Evolutionary conservation across 2,113 vertebrate species (phyloP), one percentile per base, ranked within the genome.

Genomic region (Mirounga angustirostris): DNA sequence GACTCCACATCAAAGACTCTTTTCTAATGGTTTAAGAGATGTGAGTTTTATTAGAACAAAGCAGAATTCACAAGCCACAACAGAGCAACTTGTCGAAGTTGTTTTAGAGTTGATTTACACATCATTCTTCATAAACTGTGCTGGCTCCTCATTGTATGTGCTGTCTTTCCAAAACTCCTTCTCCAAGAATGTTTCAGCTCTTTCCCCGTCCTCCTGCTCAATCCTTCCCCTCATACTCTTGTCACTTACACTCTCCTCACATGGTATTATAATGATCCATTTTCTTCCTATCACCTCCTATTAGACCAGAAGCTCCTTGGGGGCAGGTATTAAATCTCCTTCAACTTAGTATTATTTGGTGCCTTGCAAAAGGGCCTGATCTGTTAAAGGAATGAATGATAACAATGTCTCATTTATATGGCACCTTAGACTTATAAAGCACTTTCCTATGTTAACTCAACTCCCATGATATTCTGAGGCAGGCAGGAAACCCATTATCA

Each of bases 1-100:
- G 89, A 96, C 19, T 94, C 73, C 73, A 97, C 84, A 92, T 96
- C 87, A 96, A 95, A 89, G 63, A 85, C 67, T 61, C 43, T 80
- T 95, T 94, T 90, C 93, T 97, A 95, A 83, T 85, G 94, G 94
- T 61, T 94, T 95, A 84, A 79, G 85, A 95, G 95, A 89, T 82
- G 33, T 71, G 36, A n/a, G 10, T 93, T 96, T 96, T 94, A 95
- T 96, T 96, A 88, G 89, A 89, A 97, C 65, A 89, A 96, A 96
- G 79, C 61, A 96, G 90, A 98, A 92, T 92, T 97, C 43, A 96
- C 69, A 97, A 71, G 22, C 50, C 69, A 88, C 56, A 89, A 87
- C 73, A 83, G 19, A 95, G 36, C 43, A 95, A 92, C 95, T 97
- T 81, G 86, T 93, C 96, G 43, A 93, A 91, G 67, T 93, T 96